Base-by-base conservation (phyloP, 2,888 invertebrate species). In the Cartodere bifasciata region DNA sequence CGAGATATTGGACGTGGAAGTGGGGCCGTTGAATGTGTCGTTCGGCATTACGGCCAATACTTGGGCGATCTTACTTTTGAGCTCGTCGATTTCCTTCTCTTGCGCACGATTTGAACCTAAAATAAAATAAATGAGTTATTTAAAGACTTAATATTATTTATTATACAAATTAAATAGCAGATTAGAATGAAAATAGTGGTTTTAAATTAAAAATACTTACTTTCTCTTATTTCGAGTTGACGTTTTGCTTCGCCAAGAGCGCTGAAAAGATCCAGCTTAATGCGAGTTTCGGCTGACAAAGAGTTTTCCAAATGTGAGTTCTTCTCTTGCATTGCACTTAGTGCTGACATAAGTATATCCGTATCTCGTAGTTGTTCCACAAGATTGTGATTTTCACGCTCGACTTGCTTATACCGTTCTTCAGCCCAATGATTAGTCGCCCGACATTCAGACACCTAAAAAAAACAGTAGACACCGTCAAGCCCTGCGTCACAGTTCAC, bases 211-310 rank as follows among this genome's bases (percentile, higher is more conserved):
- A n/a, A 14, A 21, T 31, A 65, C 72, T 67, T 60, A 88, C 88
- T 75, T 49, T 87, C 85, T 63, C 79, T 75, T 56, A 87, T 79
- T 63, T 82, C 83, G 51, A 91, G 68, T 60, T 86, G 83, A 32
- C 91, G 70, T 61, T 91, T 91, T 42, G 88, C 91, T 58, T 91
- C 94, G 20, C 94, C 94, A 30, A 97, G 76, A 42, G 95, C 95
- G 42, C 91, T 88, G 64, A 97, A 92, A 53, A 98, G 75, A 67
- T 98, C 97, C 50, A 95, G 75, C 67, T 98, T 98, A 63, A 97
- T 83, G 50, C 94, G 75, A 45, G 94, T 98, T 70, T 98, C 97
- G 27, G 92, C 88, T 40, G 88, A 90, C 45, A 98, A 72, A 53
- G 87, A 86, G 54, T 84, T 83, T 65, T 97, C 92, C 48, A 97